These are phyloP conservation scores for Pocota personata DNA, from an alignment of 2,888 invertebrate genomes.

Conservation along the genomic window DNA sequence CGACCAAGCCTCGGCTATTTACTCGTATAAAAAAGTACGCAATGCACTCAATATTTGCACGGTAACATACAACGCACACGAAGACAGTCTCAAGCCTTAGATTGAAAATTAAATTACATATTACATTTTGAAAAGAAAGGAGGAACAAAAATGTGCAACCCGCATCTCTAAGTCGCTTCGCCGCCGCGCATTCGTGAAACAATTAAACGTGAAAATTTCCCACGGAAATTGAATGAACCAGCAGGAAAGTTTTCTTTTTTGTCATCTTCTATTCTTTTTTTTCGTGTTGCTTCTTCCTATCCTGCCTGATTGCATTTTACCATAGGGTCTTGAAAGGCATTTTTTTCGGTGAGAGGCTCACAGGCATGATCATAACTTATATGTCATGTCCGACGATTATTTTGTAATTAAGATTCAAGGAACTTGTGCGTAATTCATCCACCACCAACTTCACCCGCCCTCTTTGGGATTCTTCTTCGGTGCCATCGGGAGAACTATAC, in stretches of 20 bases:
- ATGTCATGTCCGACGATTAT: constrained; percentile 73
- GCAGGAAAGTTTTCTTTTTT: constrained; percentile 57
- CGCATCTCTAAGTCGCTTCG: constrained; percentile 50
- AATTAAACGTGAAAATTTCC: constrained; percentile 71
- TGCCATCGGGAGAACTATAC: constrained; percentile 52
- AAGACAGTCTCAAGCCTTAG: background rate
- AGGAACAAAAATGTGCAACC: constrained; percentile 19
- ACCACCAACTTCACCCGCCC: constrained; percentile 69
- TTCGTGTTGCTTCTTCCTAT: background rate
- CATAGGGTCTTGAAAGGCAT: constrained; percentile 55
- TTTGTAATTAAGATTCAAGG: constrained; percentile 74
- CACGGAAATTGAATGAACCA: constrained; percentile 72
- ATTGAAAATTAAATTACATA: constrained; percentile 26
- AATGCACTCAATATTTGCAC: constrained; percentile 41
- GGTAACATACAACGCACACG: background rate
- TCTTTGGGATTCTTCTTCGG: constrained; percentile 34
- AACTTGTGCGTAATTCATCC: constrained; percentile 74
- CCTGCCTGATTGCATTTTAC: constrained; percentile 64
- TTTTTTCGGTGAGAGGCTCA: constrained; percentile 41
- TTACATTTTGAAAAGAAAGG: constrained; percentile 40
- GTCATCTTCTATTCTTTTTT: constrained; percentile 31
- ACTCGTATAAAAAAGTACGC: constrained; percentile 23
- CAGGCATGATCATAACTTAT: constrained; percentile 72
- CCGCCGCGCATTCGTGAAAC: constrained; percentile 55
- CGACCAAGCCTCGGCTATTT: constrained; percentile 27